Evolutionary conservation across 2,797 vertebrate genomes (phyloP), one percentile per base, ranked within the genome.

Genomic region (Hippoglossus hippoglossus): DNA sequence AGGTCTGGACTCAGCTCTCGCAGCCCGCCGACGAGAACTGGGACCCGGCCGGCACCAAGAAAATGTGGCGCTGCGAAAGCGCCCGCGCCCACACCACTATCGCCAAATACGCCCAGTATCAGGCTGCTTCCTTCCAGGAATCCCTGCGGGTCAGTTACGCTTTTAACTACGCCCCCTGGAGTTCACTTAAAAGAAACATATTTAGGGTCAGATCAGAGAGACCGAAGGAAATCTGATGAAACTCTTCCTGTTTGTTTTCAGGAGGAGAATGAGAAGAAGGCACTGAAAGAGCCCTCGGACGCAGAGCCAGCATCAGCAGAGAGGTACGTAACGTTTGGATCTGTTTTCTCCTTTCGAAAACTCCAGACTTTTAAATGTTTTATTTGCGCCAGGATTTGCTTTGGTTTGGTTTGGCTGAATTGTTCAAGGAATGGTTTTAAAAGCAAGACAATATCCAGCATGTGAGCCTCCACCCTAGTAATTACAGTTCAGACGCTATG

Each of bases 191-290:
- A 16, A 46, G 47, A n/a, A 16, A 52, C 25, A 16, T 19, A 5
- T 36, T 22, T 9, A 41, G 12, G 34, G 16, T 12, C 6, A 18
- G 21, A 57, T 54, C 8, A 36, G 13, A 39, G 19, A 44, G 19
- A 12, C 41, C 24, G 19, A 50, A 21, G 10, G 19, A 18, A 19
- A 47, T 34, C 36, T 39, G 36, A 39, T 46, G 44, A 18, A 6
- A 46, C 18, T 53, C 0, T 31, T 2, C 10, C 7, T 49, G 31
- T 19, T 49, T 63, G 22, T 82, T 90, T 90, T 71, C 84, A 99
- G 98, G 98, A 99, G 94, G 98, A 99, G 91, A 99, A 98, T 77
- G 98, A 99, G 91, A 99, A 98, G 94, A 99, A 97, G 72, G 89
- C 90, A 26, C 69, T 94, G 80, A 99, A 98, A 93, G 98, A 99